A percentile compares a stretch with the other conserved stretches of the same genome.
These are phyloP conservation scores for Ceratina calcarata DNA, from an alignment of 1,140 invertebrate genomes.

Conservation along the genomic window DNA sequence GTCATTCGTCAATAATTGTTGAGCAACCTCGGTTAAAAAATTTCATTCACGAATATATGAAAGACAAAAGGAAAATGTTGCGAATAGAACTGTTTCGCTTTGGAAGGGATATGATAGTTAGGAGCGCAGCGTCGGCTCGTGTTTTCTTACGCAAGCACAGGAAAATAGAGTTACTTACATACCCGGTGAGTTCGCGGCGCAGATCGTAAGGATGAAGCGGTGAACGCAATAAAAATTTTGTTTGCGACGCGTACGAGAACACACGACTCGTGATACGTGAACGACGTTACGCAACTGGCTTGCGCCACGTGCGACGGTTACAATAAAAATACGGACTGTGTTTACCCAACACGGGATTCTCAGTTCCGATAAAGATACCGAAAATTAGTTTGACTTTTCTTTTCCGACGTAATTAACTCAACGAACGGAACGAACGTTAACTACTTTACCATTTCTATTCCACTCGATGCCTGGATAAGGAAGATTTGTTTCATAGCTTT, in stretches of 20 bases:
- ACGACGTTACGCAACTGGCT: constrained; percentile 28
- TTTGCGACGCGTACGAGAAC: constrained; percentile 13
- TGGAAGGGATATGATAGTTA: background rate
- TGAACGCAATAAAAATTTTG: constrained; percentile 29
- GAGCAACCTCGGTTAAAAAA: background rate
- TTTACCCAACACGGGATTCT: background rate
- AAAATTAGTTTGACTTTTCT: background rate
- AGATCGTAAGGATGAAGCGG: constrained; percentile 3
- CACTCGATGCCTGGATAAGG: too few species aligned
- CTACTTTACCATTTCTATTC: too few species aligned
- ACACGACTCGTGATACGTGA: background rate
- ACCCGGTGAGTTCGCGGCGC: background rate
- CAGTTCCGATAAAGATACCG: background rate
- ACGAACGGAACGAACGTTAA: background rate
- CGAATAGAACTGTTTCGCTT: background rate
- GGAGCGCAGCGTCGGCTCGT: background rate
- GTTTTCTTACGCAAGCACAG: constrained; percentile 25
- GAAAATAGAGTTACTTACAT: constrained; percentile 11
- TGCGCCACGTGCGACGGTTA: background rate
- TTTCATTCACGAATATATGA: background rate
- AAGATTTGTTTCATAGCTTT: too few species aligned
- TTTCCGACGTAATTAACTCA: background rate
- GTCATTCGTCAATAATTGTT: constrained; percentile 23
- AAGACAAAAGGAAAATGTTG: background rate
- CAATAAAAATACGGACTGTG: constrained; percentile 10